These are phyloP conservation scores for Aythya baeri DNA, from an alignment of 2,113 vertebrate species.

Conservation along the genomic window DNA sequence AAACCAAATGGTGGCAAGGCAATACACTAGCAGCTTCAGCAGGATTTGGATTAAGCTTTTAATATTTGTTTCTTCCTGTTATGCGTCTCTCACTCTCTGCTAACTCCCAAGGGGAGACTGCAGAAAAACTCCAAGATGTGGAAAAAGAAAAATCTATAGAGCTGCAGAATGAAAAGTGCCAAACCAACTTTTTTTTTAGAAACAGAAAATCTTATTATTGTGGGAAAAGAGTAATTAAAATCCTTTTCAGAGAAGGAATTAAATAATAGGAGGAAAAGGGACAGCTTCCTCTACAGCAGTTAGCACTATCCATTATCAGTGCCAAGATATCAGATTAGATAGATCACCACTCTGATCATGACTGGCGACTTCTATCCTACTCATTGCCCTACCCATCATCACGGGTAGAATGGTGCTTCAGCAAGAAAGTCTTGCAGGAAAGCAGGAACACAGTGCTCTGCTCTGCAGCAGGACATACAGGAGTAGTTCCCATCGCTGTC, in stretches of 20 bases:
- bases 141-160: neutral
- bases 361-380: neutral
- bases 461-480: neutral
- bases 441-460: neutral
- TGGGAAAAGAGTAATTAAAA: neutral
- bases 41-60: neutral
- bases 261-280: neutral
- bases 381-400: neutral
- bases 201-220: neutral
- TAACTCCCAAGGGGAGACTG: neutral
- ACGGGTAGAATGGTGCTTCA: neutral
- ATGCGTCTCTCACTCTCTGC: neutral
- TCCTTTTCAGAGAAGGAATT: neutral
- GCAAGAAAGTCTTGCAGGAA: neutral
- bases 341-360: neutral
- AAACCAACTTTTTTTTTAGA: neutral
- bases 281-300: neutral
- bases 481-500: neutral
- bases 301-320: neutral
- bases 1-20: constrained; percentile 11
- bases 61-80: neutral
- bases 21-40: neutral
- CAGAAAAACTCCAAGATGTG: neutral
- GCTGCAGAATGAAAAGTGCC: neutral
- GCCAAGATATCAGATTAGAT: neutral